phyloP scores from a whole-genome alignment of 1,140 invertebrate species.

The Brachionus asplanchnoidis region DNA sequence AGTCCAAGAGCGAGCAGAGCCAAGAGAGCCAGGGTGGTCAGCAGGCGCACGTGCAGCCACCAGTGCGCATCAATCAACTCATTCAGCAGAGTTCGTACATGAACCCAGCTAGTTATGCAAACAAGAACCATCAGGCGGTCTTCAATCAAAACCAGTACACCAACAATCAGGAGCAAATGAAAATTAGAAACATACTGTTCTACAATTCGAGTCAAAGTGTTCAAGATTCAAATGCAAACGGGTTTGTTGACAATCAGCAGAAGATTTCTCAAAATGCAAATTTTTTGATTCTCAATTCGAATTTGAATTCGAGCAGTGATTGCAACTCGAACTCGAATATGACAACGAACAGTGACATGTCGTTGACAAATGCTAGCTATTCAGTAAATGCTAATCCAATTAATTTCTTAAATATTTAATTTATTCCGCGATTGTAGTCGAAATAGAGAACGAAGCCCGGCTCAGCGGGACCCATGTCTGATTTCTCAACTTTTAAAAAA shows the following conservation, averaged over 20 bases:
- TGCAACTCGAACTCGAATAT: conserved; percentile 21
- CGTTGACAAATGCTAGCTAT: background rate
- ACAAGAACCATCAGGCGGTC: background rate
- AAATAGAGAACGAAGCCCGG: background rate
- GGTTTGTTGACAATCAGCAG: background rate
- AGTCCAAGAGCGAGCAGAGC: background rate
- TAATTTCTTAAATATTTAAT: conserved; percentile 26
- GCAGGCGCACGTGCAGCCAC: background rate
- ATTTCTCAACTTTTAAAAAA: background rate
- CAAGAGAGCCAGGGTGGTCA: background rate
- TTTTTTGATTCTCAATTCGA: background rate
- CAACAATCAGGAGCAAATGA: conserved; percentile 16
- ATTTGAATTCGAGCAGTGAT: conserved; percentile 2
- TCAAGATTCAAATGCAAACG: background rate
- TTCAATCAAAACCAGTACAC: background rate
- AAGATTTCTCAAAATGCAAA: background rate
- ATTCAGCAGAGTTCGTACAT: background rate
- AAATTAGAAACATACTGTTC: background rate
- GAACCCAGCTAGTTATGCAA: background rate
- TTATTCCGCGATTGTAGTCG: background rate
- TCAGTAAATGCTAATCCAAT: background rate
- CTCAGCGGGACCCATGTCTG: background rate
- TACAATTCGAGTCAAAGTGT: background rate
- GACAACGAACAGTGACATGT: conserved; percentile 17
- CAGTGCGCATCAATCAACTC: background rate